Evolutionary conservation across 1,140 invertebrate species (phyloP).

Genomic region (Forficula auricularia): DNA sequence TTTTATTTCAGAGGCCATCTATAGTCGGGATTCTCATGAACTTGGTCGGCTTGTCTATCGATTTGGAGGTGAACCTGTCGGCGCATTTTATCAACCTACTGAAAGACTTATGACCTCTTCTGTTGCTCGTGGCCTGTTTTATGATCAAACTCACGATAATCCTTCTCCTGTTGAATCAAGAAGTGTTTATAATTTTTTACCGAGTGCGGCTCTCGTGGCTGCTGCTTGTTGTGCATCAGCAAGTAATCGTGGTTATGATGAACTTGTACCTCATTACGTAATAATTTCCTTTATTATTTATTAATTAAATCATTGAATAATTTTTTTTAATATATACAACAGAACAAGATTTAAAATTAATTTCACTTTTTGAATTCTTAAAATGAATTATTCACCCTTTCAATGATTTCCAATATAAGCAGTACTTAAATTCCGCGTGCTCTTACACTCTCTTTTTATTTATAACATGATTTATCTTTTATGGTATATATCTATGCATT

Average conservation of each 20-base stretch:
- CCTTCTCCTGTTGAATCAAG: conserved; percentile 69
- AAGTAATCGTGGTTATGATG: conserved; percentile 89
- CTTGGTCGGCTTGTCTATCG: conserved; percentile 85
- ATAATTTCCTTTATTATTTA: too few relatives aligned
- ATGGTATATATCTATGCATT: too few relatives aligned
- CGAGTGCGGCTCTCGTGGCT: conserved; percentile 69
- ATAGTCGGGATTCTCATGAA: conserved; percentile 79
- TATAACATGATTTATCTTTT: too few relatives aligned
- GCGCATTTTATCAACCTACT: conserved; percentile 61
- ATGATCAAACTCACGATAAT: conserved; percentile 96
- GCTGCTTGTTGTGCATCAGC: conserved; percentile 89
- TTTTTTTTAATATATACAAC: too few relatives aligned
- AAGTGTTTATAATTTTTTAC: conserved; percentile 74
- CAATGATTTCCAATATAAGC: too few relatives aligned
- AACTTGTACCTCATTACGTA: conserved; percentile 91
- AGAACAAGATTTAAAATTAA: too few relatives aligned
- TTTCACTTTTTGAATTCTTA: too few relatives aligned
- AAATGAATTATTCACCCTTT: too few relatives aligned
- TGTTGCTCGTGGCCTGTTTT: conserved; percentile 83
- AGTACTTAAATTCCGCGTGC: too few relatives aligned
- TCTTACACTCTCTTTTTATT: too few relatives aligned
- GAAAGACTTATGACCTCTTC: conserved; percentile 53
- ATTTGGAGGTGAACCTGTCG: conserved; percentile 84
- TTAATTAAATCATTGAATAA: too few relatives aligned
- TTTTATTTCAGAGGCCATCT: conserved; percentile 62